Evolutionary conservation across 2,113 vertebrate genomes (phyloP).

Genomic region (Bubalus kerabau): DNA sequence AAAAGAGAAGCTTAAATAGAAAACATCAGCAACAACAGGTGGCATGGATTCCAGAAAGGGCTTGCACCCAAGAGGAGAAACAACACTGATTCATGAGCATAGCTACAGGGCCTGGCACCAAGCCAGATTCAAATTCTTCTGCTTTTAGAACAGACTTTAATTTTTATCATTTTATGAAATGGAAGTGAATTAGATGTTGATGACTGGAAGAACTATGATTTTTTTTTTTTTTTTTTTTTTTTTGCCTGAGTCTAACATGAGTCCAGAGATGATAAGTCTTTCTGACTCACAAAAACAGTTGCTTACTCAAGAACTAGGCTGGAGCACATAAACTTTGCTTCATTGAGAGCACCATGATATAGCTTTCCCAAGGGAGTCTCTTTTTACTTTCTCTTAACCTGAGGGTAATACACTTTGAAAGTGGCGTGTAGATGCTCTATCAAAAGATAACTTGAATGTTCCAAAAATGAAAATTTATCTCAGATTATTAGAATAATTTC

Average conservation of each 20-base stretch:
- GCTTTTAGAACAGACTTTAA: constrained; percentile 55
- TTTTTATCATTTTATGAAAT: constrained; percentile 55
- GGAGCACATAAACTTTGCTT: neutral
- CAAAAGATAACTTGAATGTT: neutral
- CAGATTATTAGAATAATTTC: neutral
- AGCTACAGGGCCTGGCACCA: constrained; percentile 30
- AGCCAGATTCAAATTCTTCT: constrained; percentile 45
- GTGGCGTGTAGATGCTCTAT: neutral
- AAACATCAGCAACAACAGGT: constrained; percentile 49
- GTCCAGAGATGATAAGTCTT: neutral
- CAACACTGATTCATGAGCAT: constrained; percentile 46
- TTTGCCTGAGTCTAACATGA: neutral
- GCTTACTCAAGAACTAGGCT: neutral
- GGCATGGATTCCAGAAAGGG: constrained; percentile 33
- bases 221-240: neutral
- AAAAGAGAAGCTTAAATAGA: constrained; percentile 45
- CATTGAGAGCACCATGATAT: neutral
- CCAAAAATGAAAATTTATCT: neutral
- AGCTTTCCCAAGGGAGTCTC: neutral
- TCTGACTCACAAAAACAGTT: neutral
- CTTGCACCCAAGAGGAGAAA: constrained; percentile 45
- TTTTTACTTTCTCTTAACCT: neutral
- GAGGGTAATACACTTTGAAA: neutral
- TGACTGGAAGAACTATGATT: neutral
- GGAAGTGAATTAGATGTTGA: constrained; percentile 26